Evolutionary conservation across 2,888 invertebrate species (phyloP).

Genomic region (Ichneumon xanthorius): DNA sequence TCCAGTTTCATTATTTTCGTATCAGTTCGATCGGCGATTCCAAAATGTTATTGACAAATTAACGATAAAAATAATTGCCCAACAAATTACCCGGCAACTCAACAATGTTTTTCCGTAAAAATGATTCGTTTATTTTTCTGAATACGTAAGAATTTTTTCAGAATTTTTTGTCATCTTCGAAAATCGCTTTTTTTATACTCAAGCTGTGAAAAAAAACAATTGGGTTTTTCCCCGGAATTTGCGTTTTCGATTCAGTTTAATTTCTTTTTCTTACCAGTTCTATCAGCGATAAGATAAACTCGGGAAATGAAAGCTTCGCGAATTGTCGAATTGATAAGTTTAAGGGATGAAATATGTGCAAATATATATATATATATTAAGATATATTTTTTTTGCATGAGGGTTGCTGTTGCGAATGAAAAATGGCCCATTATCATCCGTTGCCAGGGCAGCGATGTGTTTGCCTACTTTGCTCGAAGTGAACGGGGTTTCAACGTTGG

Average conservation of each 20-base stretch:
- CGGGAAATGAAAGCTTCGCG: constrained; percentile 37
- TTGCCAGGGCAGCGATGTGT: constrained; percentile 63
- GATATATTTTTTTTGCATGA: not conserved
- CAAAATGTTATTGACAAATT: no score
- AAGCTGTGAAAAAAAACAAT: no score
- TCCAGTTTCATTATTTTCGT: constrained; percentile 40
- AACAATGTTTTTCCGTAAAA: no score
- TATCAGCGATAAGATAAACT: constrained; percentile 11
- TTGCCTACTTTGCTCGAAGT: constrained; percentile 55
- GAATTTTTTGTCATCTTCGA: no score
- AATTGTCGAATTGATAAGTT: constrained; percentile 39
- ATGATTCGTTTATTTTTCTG: no score
- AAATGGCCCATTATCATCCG: constrained; percentile 57
- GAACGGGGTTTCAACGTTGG: constrained; percentile 49
- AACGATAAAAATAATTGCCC: no score
- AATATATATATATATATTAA: not conserved
- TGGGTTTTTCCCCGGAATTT: not conserved
- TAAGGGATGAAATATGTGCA: constrained; percentile 37
- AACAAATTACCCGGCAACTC: no score
- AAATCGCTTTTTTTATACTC: no score
- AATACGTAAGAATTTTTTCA: no score
- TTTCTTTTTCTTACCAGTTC: constrained; percentile 30
- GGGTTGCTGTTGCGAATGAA: constrained; percentile 42
- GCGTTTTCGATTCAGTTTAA: constrained; percentile 51
- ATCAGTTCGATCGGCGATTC: not conserved